A percentile compares a stretch with the other conserved stretches of the same genome.
These are phyloP conservation scores for Zosterops hypoxanthus DNA, from an alignment of 2,113 vertebrate genomes.

Conservation along the genomic window DNA sequence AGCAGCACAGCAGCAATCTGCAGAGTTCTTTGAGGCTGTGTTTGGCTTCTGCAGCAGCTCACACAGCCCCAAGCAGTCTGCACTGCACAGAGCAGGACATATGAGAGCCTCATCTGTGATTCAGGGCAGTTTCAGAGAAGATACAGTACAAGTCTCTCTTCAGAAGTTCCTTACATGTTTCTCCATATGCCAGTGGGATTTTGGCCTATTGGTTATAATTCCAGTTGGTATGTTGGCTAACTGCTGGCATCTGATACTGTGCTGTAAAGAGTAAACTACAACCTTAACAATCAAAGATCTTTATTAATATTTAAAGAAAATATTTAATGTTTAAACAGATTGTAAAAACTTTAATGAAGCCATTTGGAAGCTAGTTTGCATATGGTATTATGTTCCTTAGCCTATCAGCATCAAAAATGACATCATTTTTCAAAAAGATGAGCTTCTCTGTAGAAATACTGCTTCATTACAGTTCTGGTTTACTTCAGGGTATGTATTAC, in stretches of 20 bases:
- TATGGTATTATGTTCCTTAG: constrained; percentile 17
- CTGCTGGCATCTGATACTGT: constrained; percentile 8
- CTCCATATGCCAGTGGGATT: neutral
- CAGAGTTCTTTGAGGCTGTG: neutral
- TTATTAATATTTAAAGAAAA: constrained; percentile 66
- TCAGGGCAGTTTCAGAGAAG: neutral
- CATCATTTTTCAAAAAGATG: neutral
- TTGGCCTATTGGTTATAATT: neutral
- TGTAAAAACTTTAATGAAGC: constrained; percentile 49
- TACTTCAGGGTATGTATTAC: neutral
- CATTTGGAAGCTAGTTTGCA: constrained; percentile 36
- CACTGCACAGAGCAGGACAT: neutral
- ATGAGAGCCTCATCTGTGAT: neutral
- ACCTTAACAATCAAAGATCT: constrained; percentile 7
- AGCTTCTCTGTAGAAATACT: neutral
- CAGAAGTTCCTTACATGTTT: neutral
- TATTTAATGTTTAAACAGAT: constrained; percentile 57
- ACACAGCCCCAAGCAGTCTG: neutral
- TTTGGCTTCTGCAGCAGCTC: neutral
- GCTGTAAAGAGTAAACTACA: constrained; percentile 17
- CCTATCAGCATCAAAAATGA: constrained; percentile 10
- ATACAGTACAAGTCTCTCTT: neutral
- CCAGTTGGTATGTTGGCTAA: neutral
- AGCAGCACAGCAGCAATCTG: neutral
- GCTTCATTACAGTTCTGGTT: neutral